phyloP scores from a whole-genome alignment of 2,113 vertebrate species.

The Gopherus evgoodei region DNA sequence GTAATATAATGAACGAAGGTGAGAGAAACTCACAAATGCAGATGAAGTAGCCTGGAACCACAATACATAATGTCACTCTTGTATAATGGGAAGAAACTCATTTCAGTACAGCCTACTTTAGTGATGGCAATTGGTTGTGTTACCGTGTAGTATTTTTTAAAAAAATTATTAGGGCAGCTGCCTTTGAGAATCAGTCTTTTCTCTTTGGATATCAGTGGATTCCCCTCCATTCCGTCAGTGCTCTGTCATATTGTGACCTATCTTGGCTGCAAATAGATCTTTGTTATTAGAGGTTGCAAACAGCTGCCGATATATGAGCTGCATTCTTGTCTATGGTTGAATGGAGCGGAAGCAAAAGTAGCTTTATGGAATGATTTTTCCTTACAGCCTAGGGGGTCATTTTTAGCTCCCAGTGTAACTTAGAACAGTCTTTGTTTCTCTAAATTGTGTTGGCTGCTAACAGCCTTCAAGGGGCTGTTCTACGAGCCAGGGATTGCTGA shows the following conservation, averaged over 20 bases:
- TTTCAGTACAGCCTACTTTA: slow-evolving; percentile 17
- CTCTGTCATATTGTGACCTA: background rate
- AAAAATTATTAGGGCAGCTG: slow-evolving; percentile 41
- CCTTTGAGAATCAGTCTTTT: background rate
- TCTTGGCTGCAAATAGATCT: background rate
- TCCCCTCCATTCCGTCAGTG: slow-evolving; percentile 19
- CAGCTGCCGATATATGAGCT: background rate
- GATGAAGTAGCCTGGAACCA: background rate
- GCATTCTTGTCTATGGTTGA: background rate
- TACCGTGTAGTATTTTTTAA: background rate
- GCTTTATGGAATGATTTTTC: background rate
- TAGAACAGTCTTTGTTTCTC: background rate
- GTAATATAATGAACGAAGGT: background rate
- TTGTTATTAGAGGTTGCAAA: background rate
- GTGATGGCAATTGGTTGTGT: background rate
- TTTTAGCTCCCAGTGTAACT: background rate
- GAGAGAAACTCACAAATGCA: background rate
- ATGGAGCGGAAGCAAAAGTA: background rate
- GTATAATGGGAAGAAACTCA: background rate
- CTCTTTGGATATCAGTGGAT: background rate
- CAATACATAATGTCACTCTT: background rate
- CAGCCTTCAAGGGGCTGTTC: background rate
- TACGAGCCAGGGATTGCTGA: background rate
- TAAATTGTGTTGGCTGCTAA: background rate
- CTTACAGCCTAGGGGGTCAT: background rate